Conservation (phyloP, 30 jellyfish, hydroid and myxozoan genomes). For the Haliclystus octoradiatus region DNA sequence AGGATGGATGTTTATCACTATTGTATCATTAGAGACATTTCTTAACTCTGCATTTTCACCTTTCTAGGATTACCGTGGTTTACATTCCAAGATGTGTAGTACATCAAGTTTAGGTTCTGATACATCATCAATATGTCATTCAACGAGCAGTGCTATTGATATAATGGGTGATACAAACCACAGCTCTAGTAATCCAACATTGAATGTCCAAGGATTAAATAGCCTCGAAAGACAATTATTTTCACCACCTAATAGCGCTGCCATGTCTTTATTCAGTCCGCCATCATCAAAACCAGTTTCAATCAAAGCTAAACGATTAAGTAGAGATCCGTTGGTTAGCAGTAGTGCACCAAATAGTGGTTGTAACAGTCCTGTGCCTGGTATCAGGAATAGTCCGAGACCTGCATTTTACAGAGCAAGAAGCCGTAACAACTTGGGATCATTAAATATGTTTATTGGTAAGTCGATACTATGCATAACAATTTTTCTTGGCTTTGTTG, state of each 20-base stretch:
- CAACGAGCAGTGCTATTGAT: slow-evolving; percentile 62
- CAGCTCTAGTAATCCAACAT: not conserved
- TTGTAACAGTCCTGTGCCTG: slow-evolving; percentile 82
- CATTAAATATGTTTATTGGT: slow-evolving; percentile 64
- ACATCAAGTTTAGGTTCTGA: slow-evolving; percentile 59
- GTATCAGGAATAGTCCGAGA: slow-evolving; percentile 62
- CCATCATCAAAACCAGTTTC: slow-evolving; percentile 55
- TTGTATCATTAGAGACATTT: too few species aligned
- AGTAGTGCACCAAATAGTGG: slow-evolving; percentile 89
- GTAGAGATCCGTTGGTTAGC: slow-evolving; percentile 47
- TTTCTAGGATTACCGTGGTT: slow-evolving; percentile 75
- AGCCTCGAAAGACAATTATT: slow-evolving; percentile 6
- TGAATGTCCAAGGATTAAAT: not conserved
- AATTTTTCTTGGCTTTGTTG: too few species aligned
- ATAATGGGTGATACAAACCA: slow-evolving; percentile 1
- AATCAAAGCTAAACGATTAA: slow-evolving; percentile 36
- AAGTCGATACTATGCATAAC: slow-evolving; percentile 7
- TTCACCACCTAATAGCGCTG: slow-evolving; percentile 39
- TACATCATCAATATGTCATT: slow-evolving; percentile 34
- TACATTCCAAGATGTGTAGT: slow-evolving; percentile 65
- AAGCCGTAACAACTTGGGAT: slow-evolving; percentile 37
- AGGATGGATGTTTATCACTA: too few species aligned
- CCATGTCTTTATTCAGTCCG: slow-evolving; percentile 12
- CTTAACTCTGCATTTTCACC: too few species aligned
- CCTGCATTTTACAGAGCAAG: slow-evolving; percentile 73